Base-by-base conservation (phyloP, 2,113 vertebrate species). In the Cheirogaleus medius region DNA sequence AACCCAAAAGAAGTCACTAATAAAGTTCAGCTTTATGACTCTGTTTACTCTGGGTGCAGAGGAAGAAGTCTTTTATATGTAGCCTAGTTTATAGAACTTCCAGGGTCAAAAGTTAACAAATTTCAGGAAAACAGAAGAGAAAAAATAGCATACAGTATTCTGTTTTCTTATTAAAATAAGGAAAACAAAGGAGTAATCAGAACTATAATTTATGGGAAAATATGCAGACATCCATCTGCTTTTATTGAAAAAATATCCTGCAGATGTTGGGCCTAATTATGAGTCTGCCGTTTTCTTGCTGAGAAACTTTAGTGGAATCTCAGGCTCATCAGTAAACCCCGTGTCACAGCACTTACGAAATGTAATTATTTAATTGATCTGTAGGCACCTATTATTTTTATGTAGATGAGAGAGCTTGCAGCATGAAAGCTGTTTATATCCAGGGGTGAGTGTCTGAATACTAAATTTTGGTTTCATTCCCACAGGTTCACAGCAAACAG, bases 401-500 rank as follows among this genome's bases (percentile, higher is more conserved):
- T 49, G 39, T 34, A 52, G 92, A 87, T 80, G 74, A 87, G 58
- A n/a, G 37, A 73, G 76, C 54, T 71, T 23, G 89, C 54, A 20
- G 21, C 73, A 12, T 15, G n/a, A 91, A 93, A 95, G 68, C 44
- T 95, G 32, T 34, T 56, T 54, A 3, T 54, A 11, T 69, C 23
- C 68, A 23, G 37, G 82, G 0, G 91, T 82, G 87, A 63, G 23
- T 66, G 73, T 76, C 60, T 60, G 87, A 21, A 81, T 49, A 71
- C 81, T 98, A 74, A 98, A 97, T 49, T 66, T 97, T 91, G 73
- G 25, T 98, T 98, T 93, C 98, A 0, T 98, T 97, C 98, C 98
- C 94, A 96, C 99, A 99, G 99, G 99, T 89, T 99, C 99, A 78
- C 99, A 99, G 92, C 98, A 91, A 95, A 98, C 91, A 49, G 99